phyloP scores from a whole-genome alignment of 1,140 invertebrate genomes.

The Brachionus paranguensis region DNA sequence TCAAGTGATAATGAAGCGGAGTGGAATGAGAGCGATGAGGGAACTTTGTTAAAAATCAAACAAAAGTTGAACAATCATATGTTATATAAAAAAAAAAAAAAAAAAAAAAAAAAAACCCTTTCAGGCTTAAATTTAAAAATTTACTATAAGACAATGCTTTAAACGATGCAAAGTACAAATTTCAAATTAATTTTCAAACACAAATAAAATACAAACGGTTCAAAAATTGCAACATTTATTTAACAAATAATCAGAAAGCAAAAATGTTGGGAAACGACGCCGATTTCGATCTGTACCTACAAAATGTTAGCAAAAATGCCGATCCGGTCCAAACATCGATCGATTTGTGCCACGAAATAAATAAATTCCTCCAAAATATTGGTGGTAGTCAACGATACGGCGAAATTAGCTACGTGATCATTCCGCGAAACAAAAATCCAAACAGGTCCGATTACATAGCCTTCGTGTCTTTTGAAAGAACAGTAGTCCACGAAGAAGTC shows the following conservation, averaged over 20 bases:
- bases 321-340: neutral
- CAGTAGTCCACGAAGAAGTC: no score
- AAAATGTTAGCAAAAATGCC: neutral
- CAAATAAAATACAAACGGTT: neutral
- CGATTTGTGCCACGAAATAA: neutral
- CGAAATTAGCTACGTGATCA: neutral
- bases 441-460: no score
- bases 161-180: neutral
- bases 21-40: neutral
- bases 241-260: neutral
- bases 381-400: neutral
- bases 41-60: neutral
- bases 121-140: neutral
- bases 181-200: neutral
- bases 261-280: neutral
- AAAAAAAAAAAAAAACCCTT: neutral
- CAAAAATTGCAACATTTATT: neutral
- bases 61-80: neutral
- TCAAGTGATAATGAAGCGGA: neutral
- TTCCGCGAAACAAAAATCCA: no score
- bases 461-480: no score
- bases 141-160: neutral
- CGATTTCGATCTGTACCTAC: neutral
- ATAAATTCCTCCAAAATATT: neutral
- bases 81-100: no score